Evolutionary conservation across 2,888 invertebrate genomes (phyloP).

Genomic region (Lobophora halterata): DNA sequence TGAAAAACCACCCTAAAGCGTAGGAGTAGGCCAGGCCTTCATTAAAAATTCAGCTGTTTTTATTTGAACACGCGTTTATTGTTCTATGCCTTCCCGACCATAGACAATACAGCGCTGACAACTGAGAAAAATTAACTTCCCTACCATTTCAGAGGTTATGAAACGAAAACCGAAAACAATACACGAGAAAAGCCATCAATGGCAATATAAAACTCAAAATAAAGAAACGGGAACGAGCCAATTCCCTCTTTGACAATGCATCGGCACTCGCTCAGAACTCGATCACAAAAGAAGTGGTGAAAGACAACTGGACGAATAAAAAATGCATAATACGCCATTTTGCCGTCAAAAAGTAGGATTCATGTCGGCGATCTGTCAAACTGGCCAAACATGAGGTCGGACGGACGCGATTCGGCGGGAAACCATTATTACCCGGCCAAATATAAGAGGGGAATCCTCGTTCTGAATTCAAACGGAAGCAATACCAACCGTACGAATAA

Average conservation of each 20-base stretch:
- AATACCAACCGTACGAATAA: slow-evolving; percentile 65
- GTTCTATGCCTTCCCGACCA: slow-evolving; percentile 28
- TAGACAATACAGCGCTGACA: slow-evolving; percentile 36
- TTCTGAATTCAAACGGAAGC: slow-evolving; percentile 53
- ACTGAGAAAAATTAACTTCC: slow-evolving; percentile 35
- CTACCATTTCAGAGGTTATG: slow-evolving; percentile 30
- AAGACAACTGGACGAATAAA: slow-evolving; percentile 73
- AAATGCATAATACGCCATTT: slow-evolving; percentile 77
- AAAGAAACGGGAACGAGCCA: slow-evolving; percentile 60
- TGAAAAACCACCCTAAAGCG: slow-evolving; percentile 1
- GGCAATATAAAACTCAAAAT: slow-evolving; percentile 49
- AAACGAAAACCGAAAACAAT: slow-evolving; percentile 33
- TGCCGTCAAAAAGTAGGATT: slow-evolving; percentile 71
- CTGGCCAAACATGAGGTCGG: slow-evolving; percentile 71
- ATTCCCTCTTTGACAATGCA: slow-evolving; percentile 54
- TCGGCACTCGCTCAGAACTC: slow-evolving; percentile 53
- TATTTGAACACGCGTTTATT: slow-evolving; percentile 34
- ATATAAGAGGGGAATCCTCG: slow-evolving; percentile 55
- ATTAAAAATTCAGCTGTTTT: slow-evolving; percentile 40
- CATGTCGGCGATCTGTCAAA: slow-evolving; percentile 78
- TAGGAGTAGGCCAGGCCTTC: slow-evolving; percentile 26
- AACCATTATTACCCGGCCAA: slow-evolving; percentile 33
- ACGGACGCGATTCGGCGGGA: slow-evolving; percentile 22
- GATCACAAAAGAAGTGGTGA: slow-evolving; percentile 77
- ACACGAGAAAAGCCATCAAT: slow-evolving; percentile 34